Conservation (phyloP, 2,888 invertebrate genomes). For the Antheraea yamamai region DNA sequence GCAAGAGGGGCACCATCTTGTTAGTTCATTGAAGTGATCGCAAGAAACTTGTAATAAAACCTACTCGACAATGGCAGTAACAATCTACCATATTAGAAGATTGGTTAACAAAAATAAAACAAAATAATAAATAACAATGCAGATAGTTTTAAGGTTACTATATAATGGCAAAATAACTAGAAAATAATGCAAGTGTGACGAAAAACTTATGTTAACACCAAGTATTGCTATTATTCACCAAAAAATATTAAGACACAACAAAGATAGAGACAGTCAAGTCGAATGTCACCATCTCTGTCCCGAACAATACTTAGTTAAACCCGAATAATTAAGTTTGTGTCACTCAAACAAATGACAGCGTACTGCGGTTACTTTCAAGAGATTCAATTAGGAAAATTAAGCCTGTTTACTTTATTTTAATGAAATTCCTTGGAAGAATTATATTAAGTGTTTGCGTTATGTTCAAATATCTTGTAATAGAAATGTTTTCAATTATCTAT, state of each 20-base stretch:
- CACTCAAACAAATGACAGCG: constrained; percentile 75
- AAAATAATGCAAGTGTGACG: no score
- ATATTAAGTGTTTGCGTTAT: not conserved
- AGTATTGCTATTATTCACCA: not conserved
- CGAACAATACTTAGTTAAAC: constrained; percentile 32
- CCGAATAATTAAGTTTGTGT: constrained; percentile 77
- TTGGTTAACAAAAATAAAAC: no score
- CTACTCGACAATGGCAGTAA: no score
- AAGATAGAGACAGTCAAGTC: not conserved
- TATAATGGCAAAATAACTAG: no score
- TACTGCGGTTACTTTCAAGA: constrained; percentile 75
- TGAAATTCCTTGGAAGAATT: not conserved
- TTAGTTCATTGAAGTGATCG: no score
- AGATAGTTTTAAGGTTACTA: no score
- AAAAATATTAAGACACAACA: not conserved
- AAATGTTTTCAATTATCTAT: not conserved
- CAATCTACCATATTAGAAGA: no score
- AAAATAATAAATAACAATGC: no score
- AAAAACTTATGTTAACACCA: no score
- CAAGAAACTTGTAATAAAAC: no score
- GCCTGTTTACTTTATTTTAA: constrained; percentile 15
- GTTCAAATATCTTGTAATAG: not conserved
- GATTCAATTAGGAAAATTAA: constrained; percentile 14
- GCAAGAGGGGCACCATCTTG: no score
- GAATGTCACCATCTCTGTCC: not conserved